Evolutionary conservation across 2,797 vertebrate genomes (phyloP).

Genomic region (Mormyrus hasselquistii): DNA sequence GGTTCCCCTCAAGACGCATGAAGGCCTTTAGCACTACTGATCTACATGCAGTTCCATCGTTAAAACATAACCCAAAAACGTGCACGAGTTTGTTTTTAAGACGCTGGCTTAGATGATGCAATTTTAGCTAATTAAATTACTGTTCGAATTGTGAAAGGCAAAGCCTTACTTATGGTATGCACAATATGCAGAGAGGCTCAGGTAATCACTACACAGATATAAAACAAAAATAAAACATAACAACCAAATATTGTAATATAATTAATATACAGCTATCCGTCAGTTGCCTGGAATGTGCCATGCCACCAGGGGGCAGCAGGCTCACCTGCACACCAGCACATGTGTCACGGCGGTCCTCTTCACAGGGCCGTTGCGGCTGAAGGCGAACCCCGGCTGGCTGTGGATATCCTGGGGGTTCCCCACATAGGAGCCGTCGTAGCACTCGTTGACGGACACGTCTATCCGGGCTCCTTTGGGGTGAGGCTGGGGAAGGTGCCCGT

Average conservation of each 20-base stretch:
- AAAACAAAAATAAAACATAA: not conserved
- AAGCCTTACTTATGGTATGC: not conserved
- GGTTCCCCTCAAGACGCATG: not conserved
- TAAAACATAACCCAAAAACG: not conserved
- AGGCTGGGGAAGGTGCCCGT: slow-evolving; percentile 66
- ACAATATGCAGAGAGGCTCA: not conserved
- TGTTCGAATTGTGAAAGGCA: not conserved
- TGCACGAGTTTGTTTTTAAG: not conserved
- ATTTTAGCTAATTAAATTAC: not conserved
- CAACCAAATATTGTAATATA: not conserved
- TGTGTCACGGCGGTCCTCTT: slow-evolving; percentile 96
- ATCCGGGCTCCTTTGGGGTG: slow-evolving; percentile 98
- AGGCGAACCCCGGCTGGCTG: slow-evolving; percentile 95
- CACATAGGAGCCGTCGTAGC: slow-evolving; percentile 96
- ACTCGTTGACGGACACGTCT: slow-evolving; percentile 98
- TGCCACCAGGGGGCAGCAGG: not conserved
- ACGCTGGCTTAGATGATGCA: not conserved
- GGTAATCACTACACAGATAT: not conserved
- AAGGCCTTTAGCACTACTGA: not conserved
- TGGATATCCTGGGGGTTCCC: slow-evolving; percentile 99
- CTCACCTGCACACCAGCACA: slow-evolving; percentile 90
- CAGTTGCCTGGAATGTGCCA: not conserved
- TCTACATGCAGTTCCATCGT: not conserved
- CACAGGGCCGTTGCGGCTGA: slow-evolving; percentile 94
- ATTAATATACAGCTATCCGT: not conserved